Evolutionary conservation across 2,797 vertebrate genomes (phyloP), one percentile per base, ranked within the genome.

Genomic region (Tokudaia tokunoshimensis): DNA sequence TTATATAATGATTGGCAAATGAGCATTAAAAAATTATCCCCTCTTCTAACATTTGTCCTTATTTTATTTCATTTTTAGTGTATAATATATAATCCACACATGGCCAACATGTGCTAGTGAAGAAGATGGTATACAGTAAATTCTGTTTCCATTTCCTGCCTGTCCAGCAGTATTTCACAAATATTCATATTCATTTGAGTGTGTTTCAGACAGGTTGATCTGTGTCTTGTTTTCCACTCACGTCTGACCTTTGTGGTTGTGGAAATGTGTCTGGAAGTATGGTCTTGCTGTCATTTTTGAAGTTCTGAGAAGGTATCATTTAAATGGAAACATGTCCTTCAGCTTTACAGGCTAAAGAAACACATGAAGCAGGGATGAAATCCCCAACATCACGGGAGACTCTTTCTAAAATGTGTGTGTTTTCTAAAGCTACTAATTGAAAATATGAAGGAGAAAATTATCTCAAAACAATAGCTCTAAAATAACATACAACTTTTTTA

Each of bases 401-500:
- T 75, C 2, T 94, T 93, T 96, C 88, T 94, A 79, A 95, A 84
- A 83, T 81, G 89, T 75, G 17, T 29, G 61, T 1, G 0, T 29
- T 95, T 92, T 95, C 65, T 47, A 17, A 75, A 96, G 84, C 50
- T 92, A 70, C 75, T 94, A 87, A 96, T 94, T 96, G 95, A 91
- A 96, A 97, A 89, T 95, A 94, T 94, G 80, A 92, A 97, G 74
- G 86, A 91, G 92, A 94, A 94, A 97, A 95, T 97, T 94, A 92
- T 96, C 82, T 92, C 82, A 89, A 92, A 96, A 74, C 94, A 92
- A 94, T 70, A 94, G 59, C 78, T 85, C 95, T 94, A 72, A 70
- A 91, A 96, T 55, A 93, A 52, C 22, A n/a, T 19, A 78, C 74
- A 91, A 97, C 96, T 95, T 97, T 90, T 72, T 96, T 94, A 89